A percentile compares a stretch with the other conserved stretches of the same genome.
Evolutionary conservation across 2,113 vertebrate genomes (phyloP).

Genomic region (Bufo bufo): DNA sequence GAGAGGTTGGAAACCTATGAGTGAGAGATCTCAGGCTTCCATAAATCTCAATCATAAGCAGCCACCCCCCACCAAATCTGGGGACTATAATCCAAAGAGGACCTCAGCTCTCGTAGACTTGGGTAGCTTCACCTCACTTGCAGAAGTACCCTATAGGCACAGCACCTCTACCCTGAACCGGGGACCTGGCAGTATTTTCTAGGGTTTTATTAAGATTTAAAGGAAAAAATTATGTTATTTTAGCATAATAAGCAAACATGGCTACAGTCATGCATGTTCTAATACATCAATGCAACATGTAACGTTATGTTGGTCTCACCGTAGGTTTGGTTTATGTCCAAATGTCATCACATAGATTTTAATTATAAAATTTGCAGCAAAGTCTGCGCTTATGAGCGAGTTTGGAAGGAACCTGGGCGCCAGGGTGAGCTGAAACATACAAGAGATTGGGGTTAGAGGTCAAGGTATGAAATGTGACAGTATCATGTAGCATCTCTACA

Average conservation of each 20-base stretch:
- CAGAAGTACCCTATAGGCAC: no score
- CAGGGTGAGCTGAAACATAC: constrained; percentile 80
- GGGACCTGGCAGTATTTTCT: not conserved
- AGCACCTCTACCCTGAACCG: not conserved
- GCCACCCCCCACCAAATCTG: no score
- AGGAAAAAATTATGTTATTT: no score
- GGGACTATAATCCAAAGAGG: not conserved
- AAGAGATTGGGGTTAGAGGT: not conserved
- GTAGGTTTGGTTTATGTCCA: constrained; percentile 91
- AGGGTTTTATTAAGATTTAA: not conserved
- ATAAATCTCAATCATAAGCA: no score
- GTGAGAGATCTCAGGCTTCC: not conserved
- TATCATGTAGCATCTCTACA: not conserved
- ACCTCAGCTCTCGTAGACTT: not conserved
- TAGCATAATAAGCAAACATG: no score
- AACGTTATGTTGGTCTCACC: constrained; percentile 70
- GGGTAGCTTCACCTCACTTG: not conserved
- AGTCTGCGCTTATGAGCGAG: constrained; percentile 91
- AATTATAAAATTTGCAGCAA: constrained; percentile 93
- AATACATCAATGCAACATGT: no score
- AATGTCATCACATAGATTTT: constrained; percentile 94
- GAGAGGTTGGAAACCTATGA: not conserved
- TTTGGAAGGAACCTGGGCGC: constrained; percentile 89
- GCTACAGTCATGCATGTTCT: no score
- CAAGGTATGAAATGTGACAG: not conserved